Evolutionary conservation across 2,113 vertebrate species (phyloP).

Genomic region (Caretta caretta): DNA sequence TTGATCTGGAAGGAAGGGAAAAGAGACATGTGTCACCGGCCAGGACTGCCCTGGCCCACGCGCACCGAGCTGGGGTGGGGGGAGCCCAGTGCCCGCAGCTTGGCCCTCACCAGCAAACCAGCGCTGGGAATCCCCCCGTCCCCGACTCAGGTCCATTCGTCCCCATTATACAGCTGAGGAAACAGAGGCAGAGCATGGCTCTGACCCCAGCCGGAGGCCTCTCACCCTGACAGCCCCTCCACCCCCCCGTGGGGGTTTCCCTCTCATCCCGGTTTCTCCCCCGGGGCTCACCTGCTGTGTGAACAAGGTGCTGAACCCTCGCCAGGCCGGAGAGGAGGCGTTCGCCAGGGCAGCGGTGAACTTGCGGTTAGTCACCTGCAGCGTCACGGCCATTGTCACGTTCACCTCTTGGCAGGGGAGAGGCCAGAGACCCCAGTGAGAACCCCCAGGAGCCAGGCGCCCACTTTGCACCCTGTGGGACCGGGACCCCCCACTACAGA

Average conservation of each 20-base stretch:
- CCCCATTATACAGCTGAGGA: too few species aligned
- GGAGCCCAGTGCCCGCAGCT: neutral
- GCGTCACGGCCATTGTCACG: constrained; percentile 24
- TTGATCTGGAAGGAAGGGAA: constrained; percentile 35
- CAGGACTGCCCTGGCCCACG: neutral
- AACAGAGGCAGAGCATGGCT: too few species aligned
- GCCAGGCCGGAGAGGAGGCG: constrained; percentile 2
- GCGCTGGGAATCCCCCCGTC: accelerated
- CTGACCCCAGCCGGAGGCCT: too few species aligned
- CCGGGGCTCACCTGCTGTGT: constrained; percentile 35
- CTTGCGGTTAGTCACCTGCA: constrained; percentile 31
- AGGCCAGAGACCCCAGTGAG: neutral
- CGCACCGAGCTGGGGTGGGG: neutral
- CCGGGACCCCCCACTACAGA: too few species aligned
- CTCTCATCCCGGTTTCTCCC: too few species aligned
- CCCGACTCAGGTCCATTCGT: too few species aligned
- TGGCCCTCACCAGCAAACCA: too few species aligned
- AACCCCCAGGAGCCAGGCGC: neutral
- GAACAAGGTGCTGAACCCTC: constrained; percentile 29
- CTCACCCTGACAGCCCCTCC: too few species aligned
- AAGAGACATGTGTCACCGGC: neutral
- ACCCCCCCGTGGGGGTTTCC: too few species aligned
- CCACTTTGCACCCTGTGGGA: too few species aligned
- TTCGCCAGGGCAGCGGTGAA: constrained; percentile 1
- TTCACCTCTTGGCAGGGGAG: neutral